These are phyloP conservation scores for Spea bombifrons DNA, from an alignment of 2,113 vertebrate species.

Conservation along the genomic window DNA sequence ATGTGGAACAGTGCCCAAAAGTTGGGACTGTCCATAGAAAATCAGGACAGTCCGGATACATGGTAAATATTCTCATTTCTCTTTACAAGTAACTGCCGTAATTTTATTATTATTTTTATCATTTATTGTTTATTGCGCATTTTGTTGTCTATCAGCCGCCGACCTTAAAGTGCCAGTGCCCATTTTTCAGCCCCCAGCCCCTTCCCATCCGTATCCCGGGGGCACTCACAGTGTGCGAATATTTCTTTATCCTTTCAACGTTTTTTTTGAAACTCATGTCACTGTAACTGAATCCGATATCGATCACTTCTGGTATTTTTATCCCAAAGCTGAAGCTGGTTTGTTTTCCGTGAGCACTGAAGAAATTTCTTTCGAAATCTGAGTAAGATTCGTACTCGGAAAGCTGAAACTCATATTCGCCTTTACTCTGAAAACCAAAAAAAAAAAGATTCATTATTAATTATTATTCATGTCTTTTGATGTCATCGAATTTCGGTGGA, in stretches of 20 bases:
- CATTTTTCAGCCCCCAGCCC: no score
- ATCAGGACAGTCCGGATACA: no score
- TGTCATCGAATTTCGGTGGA: no score
- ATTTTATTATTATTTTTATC: no score
- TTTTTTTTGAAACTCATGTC: slow-evolving; percentile 66
- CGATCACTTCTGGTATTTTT: slow-evolving; percentile 50
- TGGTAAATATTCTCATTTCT: no score
- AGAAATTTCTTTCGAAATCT: slow-evolving; percentile 64
- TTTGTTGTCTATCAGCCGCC: no score
- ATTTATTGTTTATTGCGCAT: no score
- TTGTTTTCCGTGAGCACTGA: slow-evolving; percentile 36
- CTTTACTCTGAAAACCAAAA: slow-evolving; percentile 74
- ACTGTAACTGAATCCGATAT: slow-evolving; percentile 63
- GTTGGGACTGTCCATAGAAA: no score
- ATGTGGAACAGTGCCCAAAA: no score
- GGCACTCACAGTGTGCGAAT: slow-evolving; percentile 73
- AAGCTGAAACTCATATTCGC: slow-evolving; percentile 77
- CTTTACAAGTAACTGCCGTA: no score
- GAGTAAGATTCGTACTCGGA: slow-evolving; percentile 74
- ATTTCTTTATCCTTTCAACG: slow-evolving; percentile 66
- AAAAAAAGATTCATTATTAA: slow-evolving; percentile 7
- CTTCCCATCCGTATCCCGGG: background rate
- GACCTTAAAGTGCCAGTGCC: no score
- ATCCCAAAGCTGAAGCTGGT: slow-evolving; percentile 64
- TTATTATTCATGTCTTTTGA: no score